Percentiles rank a stretch among this genome's conserved stretches.
Conservation (phyloP, 2,888 invertebrate species). For the Lathronympha strigana region DNA sequence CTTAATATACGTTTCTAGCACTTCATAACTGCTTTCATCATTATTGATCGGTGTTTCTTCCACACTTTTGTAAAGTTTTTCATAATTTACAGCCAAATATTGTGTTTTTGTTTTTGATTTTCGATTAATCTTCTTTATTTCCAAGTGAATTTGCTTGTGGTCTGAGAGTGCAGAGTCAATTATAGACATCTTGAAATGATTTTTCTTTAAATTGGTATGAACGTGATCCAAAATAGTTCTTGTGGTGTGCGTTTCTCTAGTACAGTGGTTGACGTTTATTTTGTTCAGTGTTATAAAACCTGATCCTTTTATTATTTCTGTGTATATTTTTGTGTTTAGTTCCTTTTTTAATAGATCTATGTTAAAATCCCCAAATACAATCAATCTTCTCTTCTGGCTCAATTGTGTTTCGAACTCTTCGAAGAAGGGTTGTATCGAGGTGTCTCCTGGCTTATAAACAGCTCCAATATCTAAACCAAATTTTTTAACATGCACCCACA, state of each 20-base stretch:
- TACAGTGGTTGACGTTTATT: slow-evolving; percentile 38
- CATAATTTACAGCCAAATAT: slow-evolving; percentile 43
- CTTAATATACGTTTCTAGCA: slow-evolving; percentile 7
- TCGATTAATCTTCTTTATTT: slow-evolving; percentile 34
- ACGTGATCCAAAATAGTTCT: slow-evolving; percentile 43
- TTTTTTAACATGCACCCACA: slow-evolving; percentile 44
- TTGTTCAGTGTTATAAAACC: slow-evolving; percentile 41
- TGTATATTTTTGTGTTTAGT: slow-evolving; percentile 26
- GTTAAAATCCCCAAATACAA: slow-evolving; percentile 41
- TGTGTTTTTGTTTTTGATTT: slow-evolving; percentile 14
- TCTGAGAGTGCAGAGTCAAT: no score
- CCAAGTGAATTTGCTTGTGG: slow-evolving; percentile 45
- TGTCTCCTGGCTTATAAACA: slow-evolving; percentile 37
- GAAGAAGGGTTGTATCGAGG: slow-evolving; percentile 18
- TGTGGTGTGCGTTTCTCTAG: slow-evolving; percentile 34
- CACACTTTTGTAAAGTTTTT: slow-evolving; percentile 22
- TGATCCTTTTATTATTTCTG: slow-evolving; percentile 28
- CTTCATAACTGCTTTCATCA: not conserved
- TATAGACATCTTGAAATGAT: slow-evolving; percentile 32
- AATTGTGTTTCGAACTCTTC: slow-evolving; percentile 27
- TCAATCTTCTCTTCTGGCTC: slow-evolving; percentile 10
- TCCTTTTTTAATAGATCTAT: slow-evolving; percentile 18
- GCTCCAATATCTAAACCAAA: slow-evolving; percentile 42
- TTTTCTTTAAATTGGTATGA: slow-evolving; percentile 35
- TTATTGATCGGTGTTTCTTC: no score